Percentiles rank a stretch among this genome's conserved stretches.
phyloP scores from a whole-genome alignment of 2,888 invertebrate species.

The Prosapia bicincta region DNA sequence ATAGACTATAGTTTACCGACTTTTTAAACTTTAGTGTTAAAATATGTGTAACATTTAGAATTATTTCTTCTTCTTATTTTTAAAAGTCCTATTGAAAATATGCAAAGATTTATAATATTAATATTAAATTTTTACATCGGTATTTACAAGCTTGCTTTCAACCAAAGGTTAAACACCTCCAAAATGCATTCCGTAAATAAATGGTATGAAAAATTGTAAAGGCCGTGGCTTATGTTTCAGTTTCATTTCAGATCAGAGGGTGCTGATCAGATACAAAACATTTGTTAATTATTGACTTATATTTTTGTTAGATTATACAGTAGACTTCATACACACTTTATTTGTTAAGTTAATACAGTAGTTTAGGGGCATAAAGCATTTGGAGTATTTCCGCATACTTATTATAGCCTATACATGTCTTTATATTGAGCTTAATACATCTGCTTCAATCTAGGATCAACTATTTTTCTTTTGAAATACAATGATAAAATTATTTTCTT shows the following conservation, averaged over 20 bases:
- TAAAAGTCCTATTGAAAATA: no score
- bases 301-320: background rate
- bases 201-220: background rate
- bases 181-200: no score
- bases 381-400: no score
- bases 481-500: conserved; percentile 97
- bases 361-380: no score
- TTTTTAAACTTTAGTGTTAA: no score
- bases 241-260: background rate
- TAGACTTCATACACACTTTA: background rate
- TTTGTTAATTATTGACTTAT: background rate
- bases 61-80: no score
- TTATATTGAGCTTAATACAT: background rate
- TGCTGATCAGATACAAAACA: background rate
- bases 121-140: no score
- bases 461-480: conserved; percentile 38
- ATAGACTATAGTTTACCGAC: no score
- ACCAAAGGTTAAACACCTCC: no score
- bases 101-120: no score
- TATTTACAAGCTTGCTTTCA: no score
- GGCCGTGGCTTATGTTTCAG: background rate
- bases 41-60: no score
- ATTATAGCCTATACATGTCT: background rate
- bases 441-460: background rate
- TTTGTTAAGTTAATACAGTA: background rate